phyloP scores from a whole-genome alignment of 2,113 vertebrate genomes.

The Caretta caretta region DNA sequence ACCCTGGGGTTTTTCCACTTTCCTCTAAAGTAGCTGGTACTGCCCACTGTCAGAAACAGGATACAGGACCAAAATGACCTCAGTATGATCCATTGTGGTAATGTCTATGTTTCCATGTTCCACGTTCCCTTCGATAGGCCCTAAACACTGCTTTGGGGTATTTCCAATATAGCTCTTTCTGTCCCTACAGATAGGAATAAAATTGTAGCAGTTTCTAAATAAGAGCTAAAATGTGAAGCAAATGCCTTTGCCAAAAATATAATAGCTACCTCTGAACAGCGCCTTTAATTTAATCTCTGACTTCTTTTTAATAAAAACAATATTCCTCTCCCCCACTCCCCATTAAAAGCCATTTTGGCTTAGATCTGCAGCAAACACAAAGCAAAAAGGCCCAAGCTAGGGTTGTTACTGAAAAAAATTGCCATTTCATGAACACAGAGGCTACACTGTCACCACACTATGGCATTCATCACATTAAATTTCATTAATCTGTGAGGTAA shows the following conservation, averaged over 20 bases:
- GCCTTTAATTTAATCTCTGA: constrained; percentile 59
- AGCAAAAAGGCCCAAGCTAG: constrained; percentile 1
- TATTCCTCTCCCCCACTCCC: not conserved
- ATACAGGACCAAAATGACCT: not conserved
- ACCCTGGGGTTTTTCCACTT: not conserved
- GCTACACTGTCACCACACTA: constrained; percentile 2
- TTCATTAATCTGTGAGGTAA: constrained; percentile 49
- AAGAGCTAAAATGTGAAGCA: constrained; percentile 31
- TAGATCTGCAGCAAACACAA: constrained; percentile 31
- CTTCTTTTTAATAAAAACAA: constrained; percentile 69
- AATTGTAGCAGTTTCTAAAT: constrained; percentile 40
- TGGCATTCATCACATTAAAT: constrained; percentile 27
- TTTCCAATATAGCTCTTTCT: not conserved
- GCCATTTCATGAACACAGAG: not conserved
- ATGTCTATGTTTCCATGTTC: not conserved
- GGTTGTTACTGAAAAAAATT: constrained; percentile 46
- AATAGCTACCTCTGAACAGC: constrained; percentile 49
- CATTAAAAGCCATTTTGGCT: constrained; percentile 71
- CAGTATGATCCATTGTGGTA: not conserved
- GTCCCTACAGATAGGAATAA: constrained; percentile 37
- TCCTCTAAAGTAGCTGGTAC: not conserved
- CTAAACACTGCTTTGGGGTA: not conserved
- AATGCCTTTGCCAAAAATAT: constrained; percentile 49
- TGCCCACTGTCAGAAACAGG: not conserved
- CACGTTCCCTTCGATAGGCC: constrained; percentile 19